phyloP scores from a whole-genome alignment of 2,113 vertebrate species.

The Mugil cephalus region DNA sequence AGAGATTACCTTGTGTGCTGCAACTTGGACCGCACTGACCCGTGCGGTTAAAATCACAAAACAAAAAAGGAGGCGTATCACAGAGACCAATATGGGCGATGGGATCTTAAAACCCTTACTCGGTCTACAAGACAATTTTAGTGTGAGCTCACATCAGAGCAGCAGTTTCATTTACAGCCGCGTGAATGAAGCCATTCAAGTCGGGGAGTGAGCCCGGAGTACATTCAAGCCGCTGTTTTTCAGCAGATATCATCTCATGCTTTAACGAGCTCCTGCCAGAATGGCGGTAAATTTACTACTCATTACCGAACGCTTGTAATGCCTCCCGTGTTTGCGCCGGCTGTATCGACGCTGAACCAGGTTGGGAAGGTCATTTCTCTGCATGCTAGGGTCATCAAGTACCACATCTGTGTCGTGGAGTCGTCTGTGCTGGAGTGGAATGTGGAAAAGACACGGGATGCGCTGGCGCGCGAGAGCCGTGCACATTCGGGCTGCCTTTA shows the following conservation, averaged over 20 bases:
- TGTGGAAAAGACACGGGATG: slow-evolving; percentile 40
- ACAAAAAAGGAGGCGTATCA: slow-evolving; percentile 2
- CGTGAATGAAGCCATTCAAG: slow-evolving; percentile 52
- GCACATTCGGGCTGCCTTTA: slow-evolving; percentile 17
- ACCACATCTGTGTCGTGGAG: slow-evolving; percentile 20
- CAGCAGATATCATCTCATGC: slow-evolving; percentile 43
- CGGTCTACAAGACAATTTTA: slow-evolving; percentile 40
- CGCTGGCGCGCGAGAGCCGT: slow-evolving; percentile 26
- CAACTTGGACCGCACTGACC: slow-evolving; percentile 25
- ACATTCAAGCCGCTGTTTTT: slow-evolving; percentile 49
- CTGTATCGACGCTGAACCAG: slow-evolving; percentile 31
- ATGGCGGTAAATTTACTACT: slow-evolving; percentile 41
- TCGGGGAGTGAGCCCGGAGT: slow-evolving; percentile 18
- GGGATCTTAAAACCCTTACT: slow-evolving; percentile 45
- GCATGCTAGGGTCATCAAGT: slow-evolving; percentile 54
- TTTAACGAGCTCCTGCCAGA: slow-evolving; percentile 37
- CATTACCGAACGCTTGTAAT: slow-evolving; percentile 40
- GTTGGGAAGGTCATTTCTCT: slow-evolving; percentile 35
- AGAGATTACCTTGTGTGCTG: slow-evolving; percentile 27
- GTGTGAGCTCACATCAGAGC: slow-evolving; percentile 39
- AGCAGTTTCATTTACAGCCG: slow-evolving; percentile 39
- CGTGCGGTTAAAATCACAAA: slow-evolving; percentile 25
- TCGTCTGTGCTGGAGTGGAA: slow-evolving; percentile 20
- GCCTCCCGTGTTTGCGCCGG: slow-evolving; percentile 44
- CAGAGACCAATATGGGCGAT: slow-evolving; percentile 38